A percentile compares a stretch with the other conserved stretches of the same genome.
phyloP scores from a whole-genome alignment of 2,113 vertebrate species.

The Pimephales promelas region DNA sequence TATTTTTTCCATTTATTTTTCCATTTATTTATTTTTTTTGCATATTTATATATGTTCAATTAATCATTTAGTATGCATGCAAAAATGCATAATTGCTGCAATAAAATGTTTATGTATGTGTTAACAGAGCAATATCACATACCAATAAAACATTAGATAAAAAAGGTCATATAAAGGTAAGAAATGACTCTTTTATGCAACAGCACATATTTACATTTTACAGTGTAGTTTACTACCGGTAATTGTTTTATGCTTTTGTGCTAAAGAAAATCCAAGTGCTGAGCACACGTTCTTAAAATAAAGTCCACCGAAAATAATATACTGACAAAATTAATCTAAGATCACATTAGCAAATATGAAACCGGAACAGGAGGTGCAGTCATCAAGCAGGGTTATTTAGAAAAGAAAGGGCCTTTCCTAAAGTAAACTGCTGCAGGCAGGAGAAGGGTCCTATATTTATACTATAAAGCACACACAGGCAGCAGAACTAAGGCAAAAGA shows the following conservation, averaged over 20 bases:
- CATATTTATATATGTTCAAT: too few relatives aligned
- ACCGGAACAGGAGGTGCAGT: slow-evolving; percentile 14
- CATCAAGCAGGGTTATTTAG: not conserved
- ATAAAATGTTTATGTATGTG: too few relatives aligned
- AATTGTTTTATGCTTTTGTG: not conserved
- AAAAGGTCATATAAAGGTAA: not conserved
- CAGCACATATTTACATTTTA: not conserved
- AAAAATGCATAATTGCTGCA: too few relatives aligned
- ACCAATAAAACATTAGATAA: not conserved
- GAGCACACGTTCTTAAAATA: not conserved
- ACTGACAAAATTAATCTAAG: slow-evolving; percentile 3
- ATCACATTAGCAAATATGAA: slow-evolving; percentile 22
- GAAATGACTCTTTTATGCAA: not conserved
- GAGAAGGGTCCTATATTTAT: slow-evolving; percentile 21
- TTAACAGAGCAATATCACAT: too few relatives aligned
- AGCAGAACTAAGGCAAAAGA: slow-evolving; percentile 39
- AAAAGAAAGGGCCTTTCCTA: slow-evolving; percentile 29
- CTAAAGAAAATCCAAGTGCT: not conserved
- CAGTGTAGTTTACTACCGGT: not conserved
- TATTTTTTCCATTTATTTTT: too few relatives aligned
- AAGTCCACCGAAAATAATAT: not conserved
- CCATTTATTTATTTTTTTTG: too few relatives aligned
- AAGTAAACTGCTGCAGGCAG: slow-evolving; percentile 20
- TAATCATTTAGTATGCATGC: too few relatives aligned
- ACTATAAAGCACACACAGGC: slow-evolving; percentile 36